Base-by-base conservation (phyloP, 2,888 invertebrate genomes). In the Amaurobius ferox region DNA sequence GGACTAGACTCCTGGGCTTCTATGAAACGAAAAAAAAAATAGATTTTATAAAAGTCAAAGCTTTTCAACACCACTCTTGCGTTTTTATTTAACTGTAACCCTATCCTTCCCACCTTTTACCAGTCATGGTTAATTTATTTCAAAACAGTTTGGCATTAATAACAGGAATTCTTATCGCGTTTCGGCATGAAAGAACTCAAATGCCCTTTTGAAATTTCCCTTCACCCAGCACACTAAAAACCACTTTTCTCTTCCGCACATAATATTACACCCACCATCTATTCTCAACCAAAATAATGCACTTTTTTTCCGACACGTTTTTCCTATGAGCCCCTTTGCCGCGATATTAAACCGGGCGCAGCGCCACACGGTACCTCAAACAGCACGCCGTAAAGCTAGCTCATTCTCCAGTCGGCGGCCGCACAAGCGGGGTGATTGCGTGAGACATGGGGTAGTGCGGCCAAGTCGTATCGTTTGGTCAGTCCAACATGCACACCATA, bases 321-420 rank as follows among this genome's bases (percentile, higher is more conserved):
- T 44, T 55, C 55, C 55, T 55, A n/a, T 55, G 23, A 55, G 55
- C 55, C 55, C 19, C 55, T 44, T 44, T 55, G 55, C 55, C 55
- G 55, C 23, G 55, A 55, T 55, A 55, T 55, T 55, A 55, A 55
- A 55, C 55, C 55, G 55, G 55, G 55, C 55, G 16, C 55, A 55
- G 55, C 55, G 55, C 55, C 55, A 55, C 55, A 55, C 55, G 55
- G 23, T 23, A 55, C 55, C 19, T 16, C 35, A 44, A n/a, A 1
- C 11, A 55, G 23, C 55, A 55, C 23, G 55, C 55, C 55, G 55
- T 55, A 55, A 55, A 19, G 23, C 55, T 16, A 23, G 19, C 23
- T 44, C 55, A 55, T 55, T 55, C 55, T 11, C 19, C 55, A 23
- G 55, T 55, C 55, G 55, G 55, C 55, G 1, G 11, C 44, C 9